Evolutionary conservation across 2,888 invertebrate species (phyloP).

Genomic region (Neocrepidodera transversa): DNA sequence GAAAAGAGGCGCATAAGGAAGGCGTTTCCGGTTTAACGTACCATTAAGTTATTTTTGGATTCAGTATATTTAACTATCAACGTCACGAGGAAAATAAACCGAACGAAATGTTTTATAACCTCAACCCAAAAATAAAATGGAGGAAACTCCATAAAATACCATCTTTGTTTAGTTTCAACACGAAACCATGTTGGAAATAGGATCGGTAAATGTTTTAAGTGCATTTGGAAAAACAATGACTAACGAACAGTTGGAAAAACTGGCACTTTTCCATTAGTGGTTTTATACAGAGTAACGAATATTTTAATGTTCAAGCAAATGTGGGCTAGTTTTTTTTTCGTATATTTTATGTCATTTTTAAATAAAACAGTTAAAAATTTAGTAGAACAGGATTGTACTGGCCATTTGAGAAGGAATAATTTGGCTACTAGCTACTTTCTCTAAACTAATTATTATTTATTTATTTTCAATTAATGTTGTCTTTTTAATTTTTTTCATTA

Average conservation of each 20-base stretch:
- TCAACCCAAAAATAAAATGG: conserved; percentile 22
- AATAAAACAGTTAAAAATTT: no score
- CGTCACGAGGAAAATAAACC: conserved; percentile 26
- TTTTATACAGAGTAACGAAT: no score
- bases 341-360: no score
- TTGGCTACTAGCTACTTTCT: no score
- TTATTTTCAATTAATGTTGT: no score
- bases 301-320: no score
- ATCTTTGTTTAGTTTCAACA: conserved; percentile 18
- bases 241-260: neutral
- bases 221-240: neutral
- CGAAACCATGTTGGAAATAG: conserved; percentile 3
- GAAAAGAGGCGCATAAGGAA: conserved; percentile 12
- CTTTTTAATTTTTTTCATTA: no score
- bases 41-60: conserved; percentile 30
- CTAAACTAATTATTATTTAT: no score
- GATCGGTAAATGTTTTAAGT: conserved; percentile 4
- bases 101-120: conserved; percentile 25
- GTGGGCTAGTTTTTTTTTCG: no score
- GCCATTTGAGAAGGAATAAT: no score
- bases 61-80: conserved; percentile 31
- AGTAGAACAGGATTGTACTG: no score
- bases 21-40: conserved; percentile 27
- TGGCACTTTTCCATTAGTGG: neutral
- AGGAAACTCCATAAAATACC: conserved; percentile 24